A percentile compares a stretch with the other conserved stretches of the same genome.
phyloP scores from a whole-genome alignment of 2,888 invertebrate species.

The Chesias legatella region DNA sequence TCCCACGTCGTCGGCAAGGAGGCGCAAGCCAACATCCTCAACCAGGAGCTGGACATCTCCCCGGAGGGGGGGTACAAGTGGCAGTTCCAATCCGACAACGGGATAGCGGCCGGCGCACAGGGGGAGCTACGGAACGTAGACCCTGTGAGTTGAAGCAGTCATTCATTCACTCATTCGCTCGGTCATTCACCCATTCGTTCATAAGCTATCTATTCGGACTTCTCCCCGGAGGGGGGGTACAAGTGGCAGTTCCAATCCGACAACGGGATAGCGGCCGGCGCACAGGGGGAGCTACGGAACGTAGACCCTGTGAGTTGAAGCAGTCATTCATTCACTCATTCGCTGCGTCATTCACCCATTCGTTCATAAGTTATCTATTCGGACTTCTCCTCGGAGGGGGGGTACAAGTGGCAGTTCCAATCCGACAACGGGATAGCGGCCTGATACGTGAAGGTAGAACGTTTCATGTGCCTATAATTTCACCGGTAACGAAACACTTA shows the following conservation, averaged over 20 bases:
- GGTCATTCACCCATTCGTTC: no score
- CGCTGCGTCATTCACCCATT: no score
- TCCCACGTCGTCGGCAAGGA: slow-evolving; percentile 48
- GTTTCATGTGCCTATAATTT: no score
- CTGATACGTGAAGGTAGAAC: no score
- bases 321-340: not conserved
- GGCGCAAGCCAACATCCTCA: slow-evolving; percentile 43
- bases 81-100: slow-evolving; percentile 80
- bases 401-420: slow-evolving; percentile 74
- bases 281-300: slow-evolving; percentile 73
- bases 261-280: slow-evolving; percentile 80
- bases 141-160: slow-evolving; percentile 39
- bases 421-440: slow-evolving; percentile 81
- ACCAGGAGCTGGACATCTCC: slow-evolving; percentile 56
- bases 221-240: slow-evolving; percentile 72
- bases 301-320: slow-evolving; percentile 46
- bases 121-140: slow-evolving; percentile 72
- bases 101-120: slow-evolving; percentile 75
- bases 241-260: slow-evolving; percentile 76
- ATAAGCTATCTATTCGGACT: no score
- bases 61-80: slow-evolving; percentile 75
- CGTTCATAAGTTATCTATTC: no score
- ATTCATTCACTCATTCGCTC: not conserved
- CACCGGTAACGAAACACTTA: no score
- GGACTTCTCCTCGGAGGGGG: slow-evolving; percentile 69